A percentile compares a stretch with the other conserved stretches of the same genome.
Conservation (phyloP, 1,140 invertebrate species). For the Phymastichus coffea region DNA sequence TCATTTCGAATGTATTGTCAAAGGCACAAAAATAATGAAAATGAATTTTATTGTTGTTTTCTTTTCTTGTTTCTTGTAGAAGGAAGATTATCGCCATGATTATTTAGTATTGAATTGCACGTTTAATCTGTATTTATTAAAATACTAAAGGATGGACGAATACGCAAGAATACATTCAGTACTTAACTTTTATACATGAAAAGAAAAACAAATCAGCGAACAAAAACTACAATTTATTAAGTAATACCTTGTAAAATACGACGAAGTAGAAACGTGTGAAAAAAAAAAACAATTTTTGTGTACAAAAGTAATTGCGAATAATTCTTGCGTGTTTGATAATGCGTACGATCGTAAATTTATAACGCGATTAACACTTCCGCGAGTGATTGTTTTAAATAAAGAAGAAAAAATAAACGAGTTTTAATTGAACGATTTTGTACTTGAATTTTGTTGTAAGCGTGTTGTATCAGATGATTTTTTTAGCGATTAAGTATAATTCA, state of each 20-base stretch:
- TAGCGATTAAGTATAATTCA: not conserved
- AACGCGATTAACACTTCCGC: not conserved
- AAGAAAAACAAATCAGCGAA: not conserved
- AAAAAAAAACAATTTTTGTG: constrained; percentile 1
- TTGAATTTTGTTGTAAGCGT: constrained; percentile 4
- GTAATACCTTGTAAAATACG: constrained; percentile 1
- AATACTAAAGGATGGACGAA: constrained; percentile 17
- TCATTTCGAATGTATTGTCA: constrained; percentile 1
- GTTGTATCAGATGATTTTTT: not conserved
- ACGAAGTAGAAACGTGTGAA: constrained; percentile 1
- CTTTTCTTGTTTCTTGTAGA: not conserved
- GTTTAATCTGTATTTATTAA: constrained; percentile 15
- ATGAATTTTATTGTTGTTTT: constrained; percentile 2
- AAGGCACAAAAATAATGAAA: constrained; percentile 12
- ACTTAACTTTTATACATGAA: constrained; percentile 26
- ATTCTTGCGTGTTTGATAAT: constrained; percentile 7
- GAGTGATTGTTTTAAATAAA: not conserved
- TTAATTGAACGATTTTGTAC: constrained; percentile 11
- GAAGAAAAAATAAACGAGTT: no score
- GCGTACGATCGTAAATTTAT: not conserved
- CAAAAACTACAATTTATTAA: no score
- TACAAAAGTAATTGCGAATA: constrained; percentile 17
- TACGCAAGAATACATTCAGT: constrained; percentile 18
- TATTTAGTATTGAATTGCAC: not conserved
- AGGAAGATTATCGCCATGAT: not conserved